Base-by-base conservation (phyloP, 1,140 invertebrate species). In the Megathymus violae region DNA sequence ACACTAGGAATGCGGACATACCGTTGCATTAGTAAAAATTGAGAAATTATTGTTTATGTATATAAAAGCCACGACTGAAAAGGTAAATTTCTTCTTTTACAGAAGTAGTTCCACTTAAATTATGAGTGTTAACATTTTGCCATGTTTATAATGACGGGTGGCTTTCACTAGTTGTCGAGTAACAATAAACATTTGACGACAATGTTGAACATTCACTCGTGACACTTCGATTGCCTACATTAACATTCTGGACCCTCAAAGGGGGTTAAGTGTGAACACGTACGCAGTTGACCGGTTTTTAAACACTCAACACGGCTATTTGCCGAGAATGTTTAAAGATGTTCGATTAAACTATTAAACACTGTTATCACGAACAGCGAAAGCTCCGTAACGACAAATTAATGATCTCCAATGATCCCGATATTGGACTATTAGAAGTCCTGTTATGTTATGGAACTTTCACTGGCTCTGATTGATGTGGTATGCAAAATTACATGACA, bases 311-410 rank as follows among this genome's bases (percentile, higher is more conserved):
- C 25, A 58, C 7, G 44, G 22, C 22, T 17, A 34, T 44, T 46
- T 34, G 41, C 40, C 34, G 27, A 34, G 40, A 58, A 58, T 46
- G 52, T 46, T 58, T 58, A 58, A 16, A n/a, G 52, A 58, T 17
- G 22, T 19, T 31, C 52, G 52, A 58, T 58, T 58, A 58, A 44
- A 31, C 14, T 31, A 11, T 58, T 58, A 58, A 58, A 58, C 52
- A 41, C 40, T 58, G 52, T 58, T 58, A 58, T 58, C 40, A 31
- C 7, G 15, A 5, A 25, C 5, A 27, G 52, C 16, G 52, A 58
- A 58, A 58, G 52, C 25, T 58, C 15, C 5, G 34, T 58, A 44
- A 58, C 52, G 52, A 41, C 40, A 44, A 52, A n/a, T n/a, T n/a
- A n/a, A 58, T 46, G 40, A 22, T 43, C 25, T 46, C 16, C 41